These are phyloP conservation scores for Ophonus ardosiacus DNA, from an alignment of 2,888 invertebrate species.

Conservation along the genomic window DNA sequence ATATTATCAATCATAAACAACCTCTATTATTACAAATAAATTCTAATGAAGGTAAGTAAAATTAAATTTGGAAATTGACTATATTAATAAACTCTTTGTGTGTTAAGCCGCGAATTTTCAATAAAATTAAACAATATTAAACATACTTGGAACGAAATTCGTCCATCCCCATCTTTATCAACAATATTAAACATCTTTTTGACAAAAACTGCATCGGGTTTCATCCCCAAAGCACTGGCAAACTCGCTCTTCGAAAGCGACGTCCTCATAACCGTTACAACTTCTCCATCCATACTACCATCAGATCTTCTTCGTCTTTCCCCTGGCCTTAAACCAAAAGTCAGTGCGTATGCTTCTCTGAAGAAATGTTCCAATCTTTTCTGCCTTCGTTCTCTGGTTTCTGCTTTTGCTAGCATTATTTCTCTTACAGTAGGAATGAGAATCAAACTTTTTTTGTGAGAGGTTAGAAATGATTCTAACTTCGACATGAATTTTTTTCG, in stretches of 20 bases:
- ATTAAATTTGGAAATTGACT: no score
- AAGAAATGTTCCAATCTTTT: constrained; percentile 96
- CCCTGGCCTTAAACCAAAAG: constrained; percentile 92
- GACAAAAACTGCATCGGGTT: constrained; percentile 95
- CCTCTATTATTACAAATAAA: no score
- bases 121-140: no score
- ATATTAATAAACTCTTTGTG: no score
- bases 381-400: constrained; percentile 95
- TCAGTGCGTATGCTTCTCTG: constrained; percentile 95
- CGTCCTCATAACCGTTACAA: constrained; percentile 95
- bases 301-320: constrained; percentile 87
- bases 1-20: no score
- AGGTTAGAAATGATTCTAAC: constrained; percentile 88
- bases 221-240: constrained; percentile 97
- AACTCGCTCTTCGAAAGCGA: constrained; percentile 95
- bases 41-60: no score
- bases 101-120: no score
- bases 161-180: constrained; percentile 94
- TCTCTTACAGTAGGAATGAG: constrained; percentile 86
- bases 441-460: constrained; percentile 90
- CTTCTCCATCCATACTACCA: constrained; percentile 87
- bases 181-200: constrained; percentile 98
- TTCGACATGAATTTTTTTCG: constrained; percentile 92
- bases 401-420: constrained; percentile 92
- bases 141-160: constrained; percentile 92